Evolutionary conservation across 2,888 invertebrate genomes (phyloP).

Genomic region (Bibio marci): DNA sequence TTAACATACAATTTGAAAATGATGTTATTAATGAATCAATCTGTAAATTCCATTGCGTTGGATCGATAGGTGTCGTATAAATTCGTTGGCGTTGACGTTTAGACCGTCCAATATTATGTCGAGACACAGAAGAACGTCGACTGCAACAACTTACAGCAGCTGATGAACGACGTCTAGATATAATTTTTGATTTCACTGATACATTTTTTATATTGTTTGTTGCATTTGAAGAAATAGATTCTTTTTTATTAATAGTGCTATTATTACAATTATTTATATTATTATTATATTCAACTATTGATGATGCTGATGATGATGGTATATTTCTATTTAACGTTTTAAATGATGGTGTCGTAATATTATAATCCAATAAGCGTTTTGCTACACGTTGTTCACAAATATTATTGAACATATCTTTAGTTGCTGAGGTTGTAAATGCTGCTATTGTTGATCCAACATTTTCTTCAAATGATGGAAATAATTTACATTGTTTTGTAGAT

Average conservation of each 20-base stretch:
- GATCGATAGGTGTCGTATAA: constrained; percentile 1
- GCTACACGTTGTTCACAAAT: not conserved
- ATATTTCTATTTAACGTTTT: too few relatives aligned
- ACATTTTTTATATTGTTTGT: constrained; percentile 27
- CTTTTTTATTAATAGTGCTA: too few relatives aligned
- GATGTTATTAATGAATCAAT: constrained; percentile 40
- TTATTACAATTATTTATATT: too few relatives aligned
- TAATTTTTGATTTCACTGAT: constrained; percentile 8
- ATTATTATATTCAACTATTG: too few relatives aligned
- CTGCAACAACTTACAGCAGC: constrained; percentile 28
- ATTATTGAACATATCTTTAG: constrained; percentile 2
- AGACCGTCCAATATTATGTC: constrained; percentile 16
- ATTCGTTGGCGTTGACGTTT: constrained; percentile 19
- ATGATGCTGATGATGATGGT: too few relatives aligned
- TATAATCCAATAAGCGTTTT: constrained; percentile 8
- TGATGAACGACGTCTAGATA: constrained; percentile 26
- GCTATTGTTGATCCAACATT: not conserved
- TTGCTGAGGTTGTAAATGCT: not conserved
- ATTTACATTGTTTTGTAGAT: not conserved
- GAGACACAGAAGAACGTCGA: constrained; percentile 20
- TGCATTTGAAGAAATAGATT: too few relatives aligned
- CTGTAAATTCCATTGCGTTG: constrained; percentile 21
- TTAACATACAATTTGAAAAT: constrained; percentile 16
- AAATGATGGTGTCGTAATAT: constrained; percentile 9
- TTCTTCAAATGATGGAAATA: not conserved